Conservation (phyloP, 2,888 invertebrate genomes). For the Campoletis raptor region DNA sequence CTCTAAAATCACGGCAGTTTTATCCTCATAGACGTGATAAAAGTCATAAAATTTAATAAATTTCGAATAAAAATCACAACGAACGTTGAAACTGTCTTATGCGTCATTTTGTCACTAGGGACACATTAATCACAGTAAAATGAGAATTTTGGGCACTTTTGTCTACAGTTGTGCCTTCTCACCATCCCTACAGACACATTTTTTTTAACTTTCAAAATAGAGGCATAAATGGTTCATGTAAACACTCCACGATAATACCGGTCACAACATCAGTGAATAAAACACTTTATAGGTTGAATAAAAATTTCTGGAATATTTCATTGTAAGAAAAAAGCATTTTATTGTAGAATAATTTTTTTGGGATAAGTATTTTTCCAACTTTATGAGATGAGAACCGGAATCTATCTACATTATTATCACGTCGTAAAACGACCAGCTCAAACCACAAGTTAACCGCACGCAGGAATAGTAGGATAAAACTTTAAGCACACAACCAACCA, state of each 20-base stretch:
- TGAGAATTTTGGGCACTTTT: no score
- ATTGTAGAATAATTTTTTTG: background rate
- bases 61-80: no score
- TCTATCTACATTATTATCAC: slow-evolving; percentile 11
- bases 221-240: background rate
- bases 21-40: no score
- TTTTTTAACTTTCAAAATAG: background rate
- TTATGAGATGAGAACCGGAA: slow-evolving; percentile 2
- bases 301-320: background rate
- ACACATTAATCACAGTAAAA: no score
- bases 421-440: slow-evolving; percentile 6
- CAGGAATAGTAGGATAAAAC: slow-evolving; percentile 13
- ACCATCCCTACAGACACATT: background rate
- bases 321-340: background rate
- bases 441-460: slow-evolving; percentile 28
- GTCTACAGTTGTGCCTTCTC: no score
- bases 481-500: slow-evolving; percentile 21
- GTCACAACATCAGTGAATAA: background rate
- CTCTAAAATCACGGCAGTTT: no score
- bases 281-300: background rate
- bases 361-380: background rate
- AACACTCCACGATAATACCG: background rate
- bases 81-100: no score
- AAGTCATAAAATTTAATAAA: no score
- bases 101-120: no score